These are phyloP conservation scores for Aurelia sp. DNA, from an alignment of 30 jellyfish, hydroid and myxozoan species.

Conservation along the genomic window DNA sequence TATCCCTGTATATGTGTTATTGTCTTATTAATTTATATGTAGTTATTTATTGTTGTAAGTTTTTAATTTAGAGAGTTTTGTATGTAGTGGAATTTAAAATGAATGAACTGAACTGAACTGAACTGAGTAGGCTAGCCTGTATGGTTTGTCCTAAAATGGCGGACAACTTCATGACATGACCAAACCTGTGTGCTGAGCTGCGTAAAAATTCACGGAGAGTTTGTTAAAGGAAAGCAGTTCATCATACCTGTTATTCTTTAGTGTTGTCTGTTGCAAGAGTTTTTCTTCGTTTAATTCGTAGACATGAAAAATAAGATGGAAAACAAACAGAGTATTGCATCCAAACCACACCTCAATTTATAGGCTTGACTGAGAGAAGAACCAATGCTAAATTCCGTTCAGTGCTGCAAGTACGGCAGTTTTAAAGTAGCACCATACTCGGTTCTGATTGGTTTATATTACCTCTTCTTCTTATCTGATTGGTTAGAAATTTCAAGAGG, in stretches of 20 bases:
- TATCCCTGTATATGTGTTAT: too few species aligned
- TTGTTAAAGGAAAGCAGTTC: too few species aligned
- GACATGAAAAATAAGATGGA: conserved; percentile 45
- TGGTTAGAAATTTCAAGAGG: conserved; percentile 65
- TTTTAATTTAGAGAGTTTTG: too few species aligned
- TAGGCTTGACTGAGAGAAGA: conserved; percentile 37
- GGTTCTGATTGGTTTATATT: conserved; percentile 36
- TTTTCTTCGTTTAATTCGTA: conserved; percentile 14
- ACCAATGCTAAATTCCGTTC: conserved; percentile 67
- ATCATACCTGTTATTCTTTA: conserved; percentile 28
- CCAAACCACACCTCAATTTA: conserved; percentile 87
- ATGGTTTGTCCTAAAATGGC: not conserved
- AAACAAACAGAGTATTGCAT: conserved; percentile 58
- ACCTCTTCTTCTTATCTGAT: conserved; percentile 2
- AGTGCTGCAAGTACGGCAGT: conserved; percentile 54
- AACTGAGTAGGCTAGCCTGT: too few species aligned
- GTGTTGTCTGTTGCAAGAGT: not conserved
- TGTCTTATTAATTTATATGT: too few species aligned
- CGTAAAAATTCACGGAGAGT: too few species aligned
- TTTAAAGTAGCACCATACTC: conserved; percentile 25
- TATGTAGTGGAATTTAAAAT: too few species aligned
- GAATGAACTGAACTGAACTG: too few species aligned
- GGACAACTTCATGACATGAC: too few species aligned
- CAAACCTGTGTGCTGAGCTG: too few species aligned
- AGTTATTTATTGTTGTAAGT: too few species aligned